Evolutionary conservation across 2,797 vertebrate genomes (phyloP).

Genomic region (Furcifer pardalis): DNA sequence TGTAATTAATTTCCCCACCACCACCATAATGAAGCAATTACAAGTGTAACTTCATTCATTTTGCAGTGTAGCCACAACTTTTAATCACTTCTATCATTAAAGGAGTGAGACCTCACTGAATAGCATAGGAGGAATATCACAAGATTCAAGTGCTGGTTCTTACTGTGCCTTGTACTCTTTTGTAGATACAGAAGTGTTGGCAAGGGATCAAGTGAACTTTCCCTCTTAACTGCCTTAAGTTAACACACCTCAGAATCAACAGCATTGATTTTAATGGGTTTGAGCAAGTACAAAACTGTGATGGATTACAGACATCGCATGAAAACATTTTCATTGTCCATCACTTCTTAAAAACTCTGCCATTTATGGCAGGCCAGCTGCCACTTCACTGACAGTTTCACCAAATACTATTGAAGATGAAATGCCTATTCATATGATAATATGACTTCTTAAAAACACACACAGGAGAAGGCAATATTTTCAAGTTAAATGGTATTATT

Average conservation of each 20-base stretch:
- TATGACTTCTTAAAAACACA: not conserved
- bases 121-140: not conserved
- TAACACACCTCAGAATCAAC: constrained; percentile 5
- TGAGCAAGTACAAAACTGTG: constrained; percentile 6
- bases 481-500: constrained; percentile 54
- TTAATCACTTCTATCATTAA: not conserved
- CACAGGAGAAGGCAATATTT: constrained; percentile 37
- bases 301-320: constrained; percentile 44
- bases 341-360: constrained; percentile 48
- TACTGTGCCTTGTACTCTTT: not conserved
- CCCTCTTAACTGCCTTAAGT: not conserved
- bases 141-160: not conserved
- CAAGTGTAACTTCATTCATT: too few species aligned
- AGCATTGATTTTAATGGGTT: not conserved
- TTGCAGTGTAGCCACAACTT: not conserved
- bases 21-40: not conserved
- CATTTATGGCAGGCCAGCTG: constrained; percentile 50
- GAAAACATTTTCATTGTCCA: constrained; percentile 38
- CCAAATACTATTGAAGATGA: constrained; percentile 39
- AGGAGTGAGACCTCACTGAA: not conserved
- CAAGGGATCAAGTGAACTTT: not conserved
- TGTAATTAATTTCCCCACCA: not conserved
- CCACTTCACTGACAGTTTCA: constrained; percentile 58
- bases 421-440: constrained; percentile 20
- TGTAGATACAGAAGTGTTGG: not conserved